Conservation (phyloP, 2,113 vertebrate species). For the Onychostoma macrolepis region DNA sequence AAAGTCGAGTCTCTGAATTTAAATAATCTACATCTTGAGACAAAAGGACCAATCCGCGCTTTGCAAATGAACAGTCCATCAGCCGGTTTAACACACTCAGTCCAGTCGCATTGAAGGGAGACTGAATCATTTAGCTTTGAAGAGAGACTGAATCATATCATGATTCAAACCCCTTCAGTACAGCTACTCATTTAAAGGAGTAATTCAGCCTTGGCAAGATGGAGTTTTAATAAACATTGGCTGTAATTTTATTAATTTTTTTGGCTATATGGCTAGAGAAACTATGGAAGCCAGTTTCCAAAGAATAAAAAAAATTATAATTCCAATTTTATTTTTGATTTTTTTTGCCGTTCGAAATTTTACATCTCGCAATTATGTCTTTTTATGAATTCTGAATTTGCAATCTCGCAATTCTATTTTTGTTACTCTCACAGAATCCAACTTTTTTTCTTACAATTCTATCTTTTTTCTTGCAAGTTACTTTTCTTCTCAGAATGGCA, state of each 20-base stretch:
- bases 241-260: no score
- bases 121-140: not conserved
- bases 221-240: not conserved
- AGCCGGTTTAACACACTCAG: conserved; percentile 2
- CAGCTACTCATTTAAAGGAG: not conserved
- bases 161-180: not conserved
- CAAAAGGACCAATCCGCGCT: conserved; percentile 22
- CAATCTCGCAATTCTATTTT: not conserved
- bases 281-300: no score
- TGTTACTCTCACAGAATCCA: not conserved
- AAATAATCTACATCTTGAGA: conserved; percentile 54
- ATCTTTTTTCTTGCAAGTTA: not conserved
- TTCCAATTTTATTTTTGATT: no score
- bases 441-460: not conserved
- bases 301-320: no score
- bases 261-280: no score
- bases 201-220: not conserved
- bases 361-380: not conserved
- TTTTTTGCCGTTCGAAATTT: not conserved
- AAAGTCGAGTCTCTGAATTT: conserved; percentile 43
- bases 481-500: not conserved
- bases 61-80: conserved; percentile 44
- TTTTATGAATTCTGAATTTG: not conserved
- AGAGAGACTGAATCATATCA: not conserved
- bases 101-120: not conserved